Evolutionary conservation across 2,797 vertebrate genomes (phyloP), one percentile per base, ranked within the genome.

Genomic region (Lemur catta): DNA sequence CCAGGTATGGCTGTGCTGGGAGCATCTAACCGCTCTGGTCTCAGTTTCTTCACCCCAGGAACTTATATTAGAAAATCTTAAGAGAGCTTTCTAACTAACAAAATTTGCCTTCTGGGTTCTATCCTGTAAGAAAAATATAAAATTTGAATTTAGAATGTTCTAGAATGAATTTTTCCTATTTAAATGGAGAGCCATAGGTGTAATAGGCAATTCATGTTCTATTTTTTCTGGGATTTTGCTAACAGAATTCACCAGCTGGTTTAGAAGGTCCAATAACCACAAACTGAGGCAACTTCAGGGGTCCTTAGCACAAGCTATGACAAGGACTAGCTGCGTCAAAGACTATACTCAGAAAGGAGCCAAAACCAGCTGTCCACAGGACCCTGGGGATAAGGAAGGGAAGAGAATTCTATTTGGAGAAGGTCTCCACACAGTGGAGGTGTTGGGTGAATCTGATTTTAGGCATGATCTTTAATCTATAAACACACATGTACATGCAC

Each of bases 151-250:
- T 57, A 92, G 80, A 92, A 88, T 90, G 41, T 89, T 94, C 78
- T 97, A 59, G 43, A 90, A 80, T 67, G 48, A 89, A 61, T 43
- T 76, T 93, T 80, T 82, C n/a, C 85, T 52, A 65, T 28, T 71
- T 79, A 71, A 28, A 43, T 4, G 17, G 13, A 20, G 6, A 85
- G 71, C 33, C 38, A 88, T 30, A 35, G 17, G 1, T 46, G 6
- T 48, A 91, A 89, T 50, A 63, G 46, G 33, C 7, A 9, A 88
- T 75, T 52, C 6, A 33, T 69, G 35, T 35, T 33, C 10, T 67
- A 38, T 96, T 95, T 93, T 72, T 22, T 50, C 6, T 80, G 35
- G 65, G 61, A 57, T 81, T 93, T 93, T 93, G 46, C 63, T 88
- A 46, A 89, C 7, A n/a, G 57, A 90, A 90, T 57, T 80, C 30